Base-by-base conservation (phyloP, 2,888 invertebrate genomes). In the Acholoe squamosa region DNA sequence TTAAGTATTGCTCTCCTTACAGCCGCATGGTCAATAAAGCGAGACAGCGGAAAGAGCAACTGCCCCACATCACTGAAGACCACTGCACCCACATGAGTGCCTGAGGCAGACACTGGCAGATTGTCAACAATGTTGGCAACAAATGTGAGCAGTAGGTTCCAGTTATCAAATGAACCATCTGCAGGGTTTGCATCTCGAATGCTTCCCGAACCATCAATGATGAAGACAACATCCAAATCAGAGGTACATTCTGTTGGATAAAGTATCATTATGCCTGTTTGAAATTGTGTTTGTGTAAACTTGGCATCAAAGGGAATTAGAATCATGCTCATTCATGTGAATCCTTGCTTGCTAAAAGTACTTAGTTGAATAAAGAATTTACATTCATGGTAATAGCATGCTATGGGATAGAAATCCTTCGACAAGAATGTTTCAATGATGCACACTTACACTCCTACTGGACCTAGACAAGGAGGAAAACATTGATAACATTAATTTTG, bases 151-250 rank as follows among this genome's bases (percentile, higher is more conserved):
- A 84, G 51, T 28, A 84, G 25, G n/a, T 84, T 52, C 84, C 84
- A 84, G 84, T 84, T 84, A 28, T 84, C 84, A 52, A 25, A 84
- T 5, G 84, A 84, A 5, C 52, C 51, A 84, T 84, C 84, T 3
- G 25, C 25, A 16, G 84, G 84, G 54, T 84, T 84, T 5, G 84
- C 84, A 52, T 84, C 84, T 51, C 84, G 51, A 28, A 84, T 84
- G 25, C 84, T 84, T 7, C 84, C 84, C 43, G 84, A 84, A 51
- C 84, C 84, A 84, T 84, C 84, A n/a, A 84, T 84, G 84, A 84
- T 84, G 84, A 84, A 84, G 19, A 19, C 84, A n/a, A 84, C 52
- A 52, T 84, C 84, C 28, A 61, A 3, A 61, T 89, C 67, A 61
- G 34, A 28, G 16, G 7, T 28, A 28, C 84, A 84, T 25, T 5